Evolutionary conservation across 1,140 invertebrate genomes (phyloP), one percentile per base, ranked within the genome.

Genomic region (Stegodyphus dumicola): DNA sequence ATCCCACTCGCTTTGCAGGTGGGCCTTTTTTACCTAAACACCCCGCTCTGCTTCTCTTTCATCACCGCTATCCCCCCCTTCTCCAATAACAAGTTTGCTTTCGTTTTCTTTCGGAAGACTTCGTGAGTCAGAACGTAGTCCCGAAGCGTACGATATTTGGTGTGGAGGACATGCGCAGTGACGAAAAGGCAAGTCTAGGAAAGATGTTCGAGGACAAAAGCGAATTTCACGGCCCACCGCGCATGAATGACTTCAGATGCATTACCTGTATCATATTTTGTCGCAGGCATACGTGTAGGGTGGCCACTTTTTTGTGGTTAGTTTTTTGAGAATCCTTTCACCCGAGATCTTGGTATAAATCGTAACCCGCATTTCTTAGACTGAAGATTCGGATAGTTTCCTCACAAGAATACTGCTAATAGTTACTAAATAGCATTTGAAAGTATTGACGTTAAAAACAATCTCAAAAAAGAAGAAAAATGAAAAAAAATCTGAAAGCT

Each of bases 211-310:
- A 51, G 6, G 77, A 56, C 51, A 52, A 80, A 80, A 70, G 15
- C 51, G 54, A 80, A 80, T 80, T 80, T 80, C 78, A 80, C 53
- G 69, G 53, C 54, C n/a, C 11, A 54, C 33, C 49, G 15, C 78
- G 13, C 69, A 67, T 17, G 53, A 33, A 18, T 13, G 17, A 18
- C 66, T 11, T 9, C 56, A 60, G 15, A 60, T 11, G 9, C 56
- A 60, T 15, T 0, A 5, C 9, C 56, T 5, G 15, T 60, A 60
- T 60, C 56, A 60, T 15, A 11, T 60, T 60, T 5, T 9, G 9
- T 5, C 15, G 9, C 9, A 60, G 56, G 9, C 5, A 60, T 60
- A 60, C 9, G 4, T 60, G 56, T 33, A 33, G 33, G 33, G 33
- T 33, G 33, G 33, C 33, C 1, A 33, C 33, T 33, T 33, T n/a